Base-by-base conservation (phyloP, 2,888 invertebrate species). In the Ophion ventricosus region DNA sequence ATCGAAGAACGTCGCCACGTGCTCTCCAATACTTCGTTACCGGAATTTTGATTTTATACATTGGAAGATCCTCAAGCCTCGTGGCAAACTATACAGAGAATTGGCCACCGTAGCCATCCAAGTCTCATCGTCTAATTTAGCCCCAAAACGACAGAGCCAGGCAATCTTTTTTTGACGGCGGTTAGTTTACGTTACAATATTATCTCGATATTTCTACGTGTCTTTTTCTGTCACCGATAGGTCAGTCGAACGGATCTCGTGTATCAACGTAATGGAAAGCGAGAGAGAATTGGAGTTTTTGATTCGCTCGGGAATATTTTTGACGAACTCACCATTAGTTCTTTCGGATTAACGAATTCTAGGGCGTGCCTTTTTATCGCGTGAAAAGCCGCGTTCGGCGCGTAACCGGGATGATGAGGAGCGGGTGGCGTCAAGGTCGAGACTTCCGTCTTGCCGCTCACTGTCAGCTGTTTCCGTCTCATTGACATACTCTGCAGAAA, bases 341-440 rank as follows among this genome's bases (percentile, higher is more conserved):
- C 98, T 90, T 98, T 97, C 0, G 97, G 97, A 94, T 98, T 98
- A 87, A 98, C 96, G 93, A 97, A 97, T 88, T 98, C 98, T 26
- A 97, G 95, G 10, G 99, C 98, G 93, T 99, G 99, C 87, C 99
- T 96, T 93, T 98, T 97, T 84, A 99, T 98, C 0, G 99, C 99
- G 88, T 99, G 98, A 87, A 98, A 95, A 2, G 99, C 99, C 14
- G 99, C 99, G 92, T 99, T 98, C 5, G 97, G 97, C 66, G 97
- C 98, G 93, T 98, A 98, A 14, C 98, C 98, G n/a, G 98, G 96
- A 92, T 96, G 96, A 87, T 96, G 95, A 43, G 95, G 94, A 66
- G 95, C 94, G 88, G 94, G 95, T 92, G 93, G 95, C 80, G 93
- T 95, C 93, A 89, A 90, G 25, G 92, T 92, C 17, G 92, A 89